A percentile compares a stretch with the other conserved stretches of the same genome.
Conservation (phyloP, 2,888 invertebrate genomes). For the Epicampocera succincta region DNA sequence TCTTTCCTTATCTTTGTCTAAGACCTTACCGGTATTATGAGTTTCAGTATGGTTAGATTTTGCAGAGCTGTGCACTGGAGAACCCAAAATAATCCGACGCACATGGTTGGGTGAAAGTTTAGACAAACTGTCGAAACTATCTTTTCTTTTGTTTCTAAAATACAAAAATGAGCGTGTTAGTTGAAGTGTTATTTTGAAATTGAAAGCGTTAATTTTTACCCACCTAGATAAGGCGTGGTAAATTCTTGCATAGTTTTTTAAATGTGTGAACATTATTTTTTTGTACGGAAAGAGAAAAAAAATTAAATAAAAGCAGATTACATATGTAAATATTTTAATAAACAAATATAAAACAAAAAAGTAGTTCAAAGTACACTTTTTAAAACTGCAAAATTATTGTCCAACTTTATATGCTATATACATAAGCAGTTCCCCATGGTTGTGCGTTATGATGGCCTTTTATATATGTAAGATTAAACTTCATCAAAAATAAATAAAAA, state of each 20-base stretch:
- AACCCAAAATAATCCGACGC: constrained; percentile 76
- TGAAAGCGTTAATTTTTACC: constrained; percentile 28
- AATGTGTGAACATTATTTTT: constrained; percentile 22
- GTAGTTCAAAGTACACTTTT: no score
- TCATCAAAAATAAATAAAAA: no score
- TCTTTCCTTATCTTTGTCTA: constrained; percentile 62
- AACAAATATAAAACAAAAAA: not conserved
- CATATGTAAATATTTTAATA: constrained; percentile 8
- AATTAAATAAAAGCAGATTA: constrained; percentile 32
- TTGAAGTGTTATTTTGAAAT: not conserved
- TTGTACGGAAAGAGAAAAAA: constrained; percentile 39
- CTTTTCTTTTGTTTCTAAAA: constrained; percentile 74
- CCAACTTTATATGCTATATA: no score
- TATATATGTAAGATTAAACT: no score
- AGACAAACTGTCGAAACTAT: constrained; percentile 75
- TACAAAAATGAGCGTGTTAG: not conserved
- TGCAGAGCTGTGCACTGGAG: constrained; percentile 74
- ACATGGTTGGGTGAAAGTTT: constrained; percentile 77
- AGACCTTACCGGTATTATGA: constrained; percentile 37
- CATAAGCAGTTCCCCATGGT: no score
- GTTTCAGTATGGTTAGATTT: constrained; percentile 31
- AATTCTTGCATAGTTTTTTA: constrained; percentile 69
- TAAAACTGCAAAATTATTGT: no score
- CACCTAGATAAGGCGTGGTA: constrained; percentile 61
- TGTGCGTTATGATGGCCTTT: no score